Base-by-base conservation (phyloP, 2,797 vertebrate species). In the Rhabdophis nuchalis region DNA sequence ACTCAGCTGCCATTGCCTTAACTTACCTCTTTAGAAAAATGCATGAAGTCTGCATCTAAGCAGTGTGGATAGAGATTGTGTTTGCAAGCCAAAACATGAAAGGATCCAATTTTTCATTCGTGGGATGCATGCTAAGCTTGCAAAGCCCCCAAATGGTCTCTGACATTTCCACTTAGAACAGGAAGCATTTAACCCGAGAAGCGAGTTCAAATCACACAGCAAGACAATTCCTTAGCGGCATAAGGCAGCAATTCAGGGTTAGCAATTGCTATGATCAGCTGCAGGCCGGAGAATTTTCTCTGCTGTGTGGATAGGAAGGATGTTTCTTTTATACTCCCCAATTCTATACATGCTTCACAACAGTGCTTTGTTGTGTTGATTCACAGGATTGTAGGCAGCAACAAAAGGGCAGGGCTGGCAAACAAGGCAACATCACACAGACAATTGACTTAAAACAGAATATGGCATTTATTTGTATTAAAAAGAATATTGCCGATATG, bases 361-460 rank as follows among this genome's bases (percentile, higher is more conserved):
- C 61, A 52, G 16, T 50, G 64, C 64, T 77, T 77, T 91, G 86
- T 60, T 50, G 46, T 12, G 68, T 25, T 25, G 5, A 82, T 61
- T 52, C 54, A 53, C 68, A 88, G 91, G 56, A 89, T 61, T 23
- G 41, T n/a, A 53, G 68, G 88, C 91, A 89, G 27, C 5, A 64
- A 52, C 77, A 53, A 89, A 88, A 64, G 8, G 41, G 41, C 52
- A 23, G 56, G 64, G 77, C 58, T 36, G 82, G 16, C 9, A 27
- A 85, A 86, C 32, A 86, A 89, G 52, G 85, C 53, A 61, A 92
- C n/a, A 29, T 89, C 20, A 61, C 46, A 53, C 86, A 53, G 82
- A 86, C 60, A 68, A 92, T 85, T 64, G 91, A 89, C 25, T 89
- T 89, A 64, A 86, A 86, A 56, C 52, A 85, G 72, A 89, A 57